Evolutionary conservation across 1,140 invertebrate genomes (phyloP).

Genomic region (Araneus ventricosus): DNA sequence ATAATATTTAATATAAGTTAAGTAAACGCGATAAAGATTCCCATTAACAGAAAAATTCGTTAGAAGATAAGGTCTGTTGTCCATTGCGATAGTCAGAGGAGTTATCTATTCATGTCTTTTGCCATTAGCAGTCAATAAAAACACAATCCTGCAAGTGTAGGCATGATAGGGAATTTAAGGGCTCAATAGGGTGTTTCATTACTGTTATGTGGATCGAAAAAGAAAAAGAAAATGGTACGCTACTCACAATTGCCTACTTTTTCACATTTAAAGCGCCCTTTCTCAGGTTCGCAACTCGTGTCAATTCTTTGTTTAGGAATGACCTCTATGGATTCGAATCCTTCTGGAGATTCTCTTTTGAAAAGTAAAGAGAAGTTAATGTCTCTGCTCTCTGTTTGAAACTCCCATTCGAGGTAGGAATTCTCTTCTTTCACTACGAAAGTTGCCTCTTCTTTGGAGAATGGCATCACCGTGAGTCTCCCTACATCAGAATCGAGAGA

Average conservation of each 20-base stretch:
- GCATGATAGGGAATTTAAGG: too few species aligned
- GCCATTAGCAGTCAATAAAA: too few species aligned
- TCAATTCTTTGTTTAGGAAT: constrained; percentile 43
- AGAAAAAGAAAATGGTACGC: too few species aligned
- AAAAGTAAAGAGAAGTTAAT: background rate
- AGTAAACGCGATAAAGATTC: too few species aligned
- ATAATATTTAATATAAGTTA: too few species aligned
- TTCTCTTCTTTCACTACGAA: background rate
- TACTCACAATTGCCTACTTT: constrained; percentile 17
- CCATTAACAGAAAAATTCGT: too few species aligned
- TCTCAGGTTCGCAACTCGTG: background rate
- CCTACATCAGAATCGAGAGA: background rate
- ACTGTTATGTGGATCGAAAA: too few species aligned
- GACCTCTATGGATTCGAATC: background rate
- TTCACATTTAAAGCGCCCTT: constrained; percentile 20
- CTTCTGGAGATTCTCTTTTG: background rate
- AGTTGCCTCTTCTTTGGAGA: background rate
- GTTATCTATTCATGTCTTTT: too few species aligned
- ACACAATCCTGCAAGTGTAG: too few species aligned
- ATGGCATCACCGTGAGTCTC: background rate
- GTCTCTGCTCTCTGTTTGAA: constrained; percentile 9
- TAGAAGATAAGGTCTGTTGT: too few species aligned
- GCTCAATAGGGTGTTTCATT: too few species aligned
- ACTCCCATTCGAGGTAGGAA: constrained; percentile 1
- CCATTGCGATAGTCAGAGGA: too few species aligned